Evolutionary conservation across 2,797 vertebrate species (phyloP).

Genomic region (Sebastes nivosus): DNA sequence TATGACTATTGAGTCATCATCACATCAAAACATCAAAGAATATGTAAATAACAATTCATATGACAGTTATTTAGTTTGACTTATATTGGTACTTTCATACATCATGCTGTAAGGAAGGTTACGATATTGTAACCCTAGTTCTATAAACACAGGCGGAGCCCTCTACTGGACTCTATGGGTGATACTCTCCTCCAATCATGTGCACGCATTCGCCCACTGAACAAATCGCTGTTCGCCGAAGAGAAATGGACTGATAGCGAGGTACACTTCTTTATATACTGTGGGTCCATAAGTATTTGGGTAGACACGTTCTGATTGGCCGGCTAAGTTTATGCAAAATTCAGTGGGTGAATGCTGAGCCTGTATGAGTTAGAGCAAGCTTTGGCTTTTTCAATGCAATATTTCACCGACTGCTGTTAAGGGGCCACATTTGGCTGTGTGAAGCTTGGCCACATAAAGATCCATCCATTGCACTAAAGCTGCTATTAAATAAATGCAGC

Average conservation of each 20-base stretch:
- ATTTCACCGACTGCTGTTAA: slow-evolving; percentile 13
- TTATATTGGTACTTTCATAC: neutral
- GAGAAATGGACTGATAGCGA: too few species aligned
- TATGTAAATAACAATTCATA: neutral
- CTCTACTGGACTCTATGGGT: fast-evolving
- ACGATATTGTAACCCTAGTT: too few species aligned
- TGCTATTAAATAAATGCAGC: slow-evolving; percentile 40
- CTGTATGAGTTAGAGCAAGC: neutral
- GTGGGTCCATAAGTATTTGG: too few species aligned
- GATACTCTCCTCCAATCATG: too few species aligned
- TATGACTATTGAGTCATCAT: neutral
- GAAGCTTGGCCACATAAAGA: slow-evolving; percentile 18
- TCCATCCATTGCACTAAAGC: slow-evolving; percentile 13
- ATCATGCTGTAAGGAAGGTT: neutral
- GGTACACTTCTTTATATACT: too few species aligned
- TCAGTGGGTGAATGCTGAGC: too few species aligned
- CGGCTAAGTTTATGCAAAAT: too few species aligned
- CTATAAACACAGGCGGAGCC: too few species aligned
- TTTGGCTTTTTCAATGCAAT: neutral
- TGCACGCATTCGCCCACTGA: too few species aligned
- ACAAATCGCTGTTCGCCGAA: too few species aligned
- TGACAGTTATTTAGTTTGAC: neutral
- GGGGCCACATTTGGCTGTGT: slow-evolving; percentile 1
- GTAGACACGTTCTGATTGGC: too few species aligned
- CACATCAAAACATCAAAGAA: neutral